Evolutionary conservation across 2,888 invertebrate genomes (phyloP), one percentile per base, ranked within the genome.

Genomic region (Acanthopleura granulata): DNA sequence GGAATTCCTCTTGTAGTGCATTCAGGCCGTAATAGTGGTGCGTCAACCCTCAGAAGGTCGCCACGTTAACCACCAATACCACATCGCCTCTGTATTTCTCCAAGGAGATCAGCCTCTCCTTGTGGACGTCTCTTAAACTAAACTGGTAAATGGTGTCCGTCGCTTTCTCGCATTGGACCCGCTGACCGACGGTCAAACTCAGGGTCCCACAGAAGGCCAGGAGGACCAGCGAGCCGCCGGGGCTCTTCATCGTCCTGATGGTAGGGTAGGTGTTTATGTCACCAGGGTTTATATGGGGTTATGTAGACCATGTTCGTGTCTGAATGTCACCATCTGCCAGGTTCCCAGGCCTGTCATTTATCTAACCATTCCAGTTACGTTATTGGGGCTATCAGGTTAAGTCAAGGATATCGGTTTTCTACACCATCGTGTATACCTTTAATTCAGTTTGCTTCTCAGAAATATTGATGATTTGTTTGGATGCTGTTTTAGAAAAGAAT

Each of bases 11-110:
- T 81, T 89, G 88, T 66, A 92, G 91, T 91, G 91, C 91, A 91
- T 92, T 92, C 89, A 91, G 80, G 77, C 90, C 90, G 76, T 82
- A 81, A 85, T 92, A 92, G 82, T 91, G 91, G 78, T 84, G 83
- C 61, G 91, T 91, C 79, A 89, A 89, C 49, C 90, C 90, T 91
- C 91, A 92, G 91, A 90, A 92, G 76, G 92, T 91, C 30, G 92
- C 92, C 61, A 91, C 91, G 79, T 92, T 92, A 62, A 91, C 91
- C 15, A 92, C 83, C 75, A 92, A 80, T 73, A 91, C 84, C 18
- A 85, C 79, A 75, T 85, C 75, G 11, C 81, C 80, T 57, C 61
- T 72, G 78, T 82, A 84, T 14, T 72, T 27, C 0, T 69, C n/a
- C 16, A 80, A 77, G 11, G 70, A n/a, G 16, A 80, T 80, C 11